A percentile compares a stretch with the other conserved stretches of the same genome.
Conservation (phyloP, 2,797 vertebrate species). For the Chanos chanos region DNA sequence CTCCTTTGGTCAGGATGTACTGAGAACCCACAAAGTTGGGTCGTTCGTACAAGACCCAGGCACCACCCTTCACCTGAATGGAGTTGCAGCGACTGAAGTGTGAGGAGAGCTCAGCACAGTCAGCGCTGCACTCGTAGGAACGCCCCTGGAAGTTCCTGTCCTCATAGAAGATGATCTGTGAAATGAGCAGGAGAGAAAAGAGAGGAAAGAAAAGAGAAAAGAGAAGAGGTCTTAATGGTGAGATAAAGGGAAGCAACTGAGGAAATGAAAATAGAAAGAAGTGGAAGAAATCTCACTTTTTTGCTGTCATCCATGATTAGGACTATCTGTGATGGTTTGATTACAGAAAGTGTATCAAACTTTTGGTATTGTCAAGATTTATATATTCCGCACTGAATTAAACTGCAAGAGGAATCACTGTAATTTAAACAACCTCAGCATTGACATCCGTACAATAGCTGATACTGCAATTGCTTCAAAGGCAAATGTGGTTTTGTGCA, state of each 20-base stretch:
- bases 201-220: not conserved
- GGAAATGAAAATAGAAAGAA: not conserved
- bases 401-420: slow-evolving; percentile 52
- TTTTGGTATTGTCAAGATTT: slow-evolving; percentile 46
- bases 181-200: not conserved
- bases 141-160: slow-evolving; percentile 60
- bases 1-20: slow-evolving; percentile 58
- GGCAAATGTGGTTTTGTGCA: slow-evolving; percentile 37
- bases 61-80: slow-evolving; percentile 50
- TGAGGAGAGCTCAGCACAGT: slow-evolving; percentile 57
- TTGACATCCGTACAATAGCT: slow-evolving; percentile 52
- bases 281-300: slow-evolving; percentile 47
- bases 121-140: slow-evolving; percentile 55
- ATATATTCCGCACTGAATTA: slow-evolving; percentile 54
- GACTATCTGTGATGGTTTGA: slow-evolving; percentile 32
- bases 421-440: slow-evolving; percentile 54
- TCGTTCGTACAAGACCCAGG: slow-evolving; percentile 61
- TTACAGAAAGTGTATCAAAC: slow-evolving; percentile 31
- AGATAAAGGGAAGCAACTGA: not conserved
- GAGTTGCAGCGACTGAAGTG: slow-evolving; percentile 61
- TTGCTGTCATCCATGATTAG: slow-evolving; percentile 54
- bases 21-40: slow-evolving; percentile 62
- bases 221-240: no score
- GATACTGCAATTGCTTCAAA: slow-evolving; percentile 54
- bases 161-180: slow-evolving; percentile 62